A percentile compares a stretch with the other conserved stretches of the same genome.
Evolutionary conservation across 2,797 vertebrate genomes (phyloP).

Genomic region (Crocodylus rhombifer): DNA sequence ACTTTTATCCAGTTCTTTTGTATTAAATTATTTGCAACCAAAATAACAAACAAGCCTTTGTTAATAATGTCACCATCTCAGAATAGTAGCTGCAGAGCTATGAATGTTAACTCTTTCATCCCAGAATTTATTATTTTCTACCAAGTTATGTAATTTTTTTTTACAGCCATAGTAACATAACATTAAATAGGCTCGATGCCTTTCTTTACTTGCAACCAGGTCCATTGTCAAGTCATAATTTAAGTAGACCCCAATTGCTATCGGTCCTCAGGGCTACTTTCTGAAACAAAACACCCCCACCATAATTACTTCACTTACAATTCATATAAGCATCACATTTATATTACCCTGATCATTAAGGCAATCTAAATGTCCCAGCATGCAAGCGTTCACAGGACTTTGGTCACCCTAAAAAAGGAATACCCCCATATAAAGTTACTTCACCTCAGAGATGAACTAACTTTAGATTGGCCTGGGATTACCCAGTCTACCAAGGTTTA

Average conservation of each 20-base stretch:
- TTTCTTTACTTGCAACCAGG: not conserved
- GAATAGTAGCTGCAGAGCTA: constrained; percentile 19
- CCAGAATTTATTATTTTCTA: not conserved
- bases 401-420: too few relatives aligned
- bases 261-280: not conserved
- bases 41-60: constrained; percentile 65
- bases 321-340: too few relatives aligned
- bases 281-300: not conserved
- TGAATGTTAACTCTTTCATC: constrained; percentile 56
- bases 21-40: constrained; percentile 60
- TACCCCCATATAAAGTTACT: too few relatives aligned
- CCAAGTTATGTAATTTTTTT: not conserved
- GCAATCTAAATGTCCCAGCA: too few relatives aligned
- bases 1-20: constrained; percentile 64
- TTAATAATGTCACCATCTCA: constrained; percentile 29
- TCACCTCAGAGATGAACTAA: too few relatives aligned
- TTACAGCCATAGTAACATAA: not conserved
- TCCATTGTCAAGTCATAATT: not conserved
- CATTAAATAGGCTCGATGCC: not conserved
- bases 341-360: too few relatives aligned
- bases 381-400: too few relatives aligned
- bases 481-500: too few relatives aligned
- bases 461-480: too few relatives aligned
- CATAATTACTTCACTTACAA: not conserved
- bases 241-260: not conserved